phyloP scores from a whole-genome alignment of 2,888 invertebrate genomes.

The Loripinus fragilis region DNA sequence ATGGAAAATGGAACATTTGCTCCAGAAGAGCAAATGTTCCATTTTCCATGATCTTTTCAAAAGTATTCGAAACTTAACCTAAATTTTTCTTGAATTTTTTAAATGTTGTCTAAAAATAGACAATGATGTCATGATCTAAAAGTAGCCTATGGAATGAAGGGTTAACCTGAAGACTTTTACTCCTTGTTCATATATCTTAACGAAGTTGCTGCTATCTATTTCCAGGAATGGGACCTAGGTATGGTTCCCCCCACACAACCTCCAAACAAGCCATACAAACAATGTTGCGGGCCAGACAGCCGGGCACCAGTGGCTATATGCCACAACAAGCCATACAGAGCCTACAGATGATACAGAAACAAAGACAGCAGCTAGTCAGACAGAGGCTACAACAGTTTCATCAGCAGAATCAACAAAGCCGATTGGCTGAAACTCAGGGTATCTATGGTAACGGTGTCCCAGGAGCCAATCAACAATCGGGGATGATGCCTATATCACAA shows the following conservation, averaged over 20 bases:
- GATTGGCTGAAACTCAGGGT: slow-evolving; percentile 59
- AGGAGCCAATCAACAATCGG: slow-evolving; percentile 51
- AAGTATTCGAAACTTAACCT: too few species aligned
- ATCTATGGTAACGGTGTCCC: slow-evolving; percentile 49
- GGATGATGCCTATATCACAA: slow-evolving; percentile 68
- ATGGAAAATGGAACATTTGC: too few species aligned
- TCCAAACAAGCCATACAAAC: slow-evolving; percentile 64
- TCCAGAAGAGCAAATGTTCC: too few species aligned
- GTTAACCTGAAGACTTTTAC: too few species aligned
- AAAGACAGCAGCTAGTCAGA: slow-evolving; percentile 61
- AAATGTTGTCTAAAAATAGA: too few species aligned
- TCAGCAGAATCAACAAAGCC: slow-evolving; percentile 60
- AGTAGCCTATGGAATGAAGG: too few species aligned
- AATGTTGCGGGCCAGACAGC: slow-evolving; percentile 63
- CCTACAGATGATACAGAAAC: slow-evolving; percentile 63
- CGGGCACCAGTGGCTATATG: slow-evolving; percentile 55
- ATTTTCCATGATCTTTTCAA: too few species aligned
- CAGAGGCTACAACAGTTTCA: slow-evolving; percentile 62
- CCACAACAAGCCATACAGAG: slow-evolving; percentile 51
- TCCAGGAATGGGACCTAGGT: slow-evolving; percentile 49
- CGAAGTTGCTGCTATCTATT: too few species aligned
- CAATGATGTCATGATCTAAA: too few species aligned
- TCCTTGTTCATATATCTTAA: too few species aligned
- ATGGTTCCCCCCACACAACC: slow-evolving; percentile 34
- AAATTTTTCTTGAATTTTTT: too few species aligned